Evolutionary conservation across 2,113 vertebrate species (phyloP), one percentile per base, ranked within the genome.

Genomic region (Centrocercus urophasianus): DNA sequence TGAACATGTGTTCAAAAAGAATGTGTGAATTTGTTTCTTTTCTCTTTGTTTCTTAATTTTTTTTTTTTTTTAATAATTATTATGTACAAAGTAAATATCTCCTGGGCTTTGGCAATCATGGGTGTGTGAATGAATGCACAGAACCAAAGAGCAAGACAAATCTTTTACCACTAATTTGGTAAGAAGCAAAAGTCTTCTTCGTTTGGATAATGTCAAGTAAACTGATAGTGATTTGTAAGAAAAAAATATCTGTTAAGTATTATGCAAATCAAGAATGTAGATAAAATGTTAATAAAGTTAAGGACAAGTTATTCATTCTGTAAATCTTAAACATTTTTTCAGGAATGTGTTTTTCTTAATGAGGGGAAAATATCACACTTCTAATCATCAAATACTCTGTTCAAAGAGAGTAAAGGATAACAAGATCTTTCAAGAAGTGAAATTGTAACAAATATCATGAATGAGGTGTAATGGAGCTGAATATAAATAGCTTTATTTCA

Each of bases 131-230:
- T 70, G 10, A 16, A 73, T 7, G 12, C 5, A 32, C 12, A 72
- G 25, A 88, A 77, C 7, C 13, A 71, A 73, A 30, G 13, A 45
- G 30, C 4, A 36, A 85, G 8, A 6, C 4, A 69, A 84, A 61
- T 43, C 9, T 22, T n/a, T 6, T 7, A 81, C 50, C 4, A 11
- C 3, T 11, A 42, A 5, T 3, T 1, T 6, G 10, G 2, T 30
- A 83, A 80, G 40, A 91, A 36, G 8, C 17, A 59, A 9, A 86
- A 38, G 13, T 10, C 3, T 28, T 56, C 36, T 30, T 64, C 36
- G 12, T 47, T 36, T 57, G 20, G 27, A 43, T 22, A 82, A 18
- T 14, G 71, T 10, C 22, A 76, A 65, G 40, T 2, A 67, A 64
- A 30, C 13, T 63, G 40, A 32, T 28, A 36, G 27, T 0, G 3